phyloP scores from a whole-genome alignment of 2,888 invertebrate species.

The Brenthis daphne region DNA sequence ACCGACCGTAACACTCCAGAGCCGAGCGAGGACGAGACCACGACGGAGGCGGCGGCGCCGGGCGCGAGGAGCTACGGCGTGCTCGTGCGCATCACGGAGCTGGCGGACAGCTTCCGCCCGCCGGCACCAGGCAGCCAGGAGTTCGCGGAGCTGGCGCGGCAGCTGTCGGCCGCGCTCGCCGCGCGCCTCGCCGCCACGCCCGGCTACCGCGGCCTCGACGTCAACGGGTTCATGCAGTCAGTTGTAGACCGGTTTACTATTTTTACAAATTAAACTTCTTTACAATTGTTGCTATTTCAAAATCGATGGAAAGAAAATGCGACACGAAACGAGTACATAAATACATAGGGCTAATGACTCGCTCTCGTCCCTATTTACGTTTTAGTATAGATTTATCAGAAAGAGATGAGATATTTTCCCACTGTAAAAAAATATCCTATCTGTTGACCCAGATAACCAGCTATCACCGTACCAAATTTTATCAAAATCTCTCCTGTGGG shows the following conservation, averaged over 20 bases:
- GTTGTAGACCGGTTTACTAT: constrained; percentile 46
- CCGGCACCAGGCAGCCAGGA: constrained; percentile 88
- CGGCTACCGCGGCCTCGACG: constrained; percentile 87
- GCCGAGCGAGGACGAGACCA: constrained; percentile 72
- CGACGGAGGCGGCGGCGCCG: constrained; percentile 83
- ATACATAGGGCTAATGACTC: too few species aligned
- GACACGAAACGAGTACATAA: too few species aligned
- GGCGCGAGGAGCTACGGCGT: constrained; percentile 87
- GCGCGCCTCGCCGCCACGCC: constrained; percentile 48
- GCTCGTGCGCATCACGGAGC: constrained; percentile 87
- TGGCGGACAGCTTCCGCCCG: constrained; percentile 89
- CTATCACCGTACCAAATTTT: too few species aligned
- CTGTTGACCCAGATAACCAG: too few species aligned
- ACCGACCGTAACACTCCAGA: constrained; percentile 9
- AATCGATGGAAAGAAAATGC: too few species aligned
- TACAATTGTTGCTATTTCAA: too few species aligned
- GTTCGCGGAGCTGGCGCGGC: constrained; percentile 86
- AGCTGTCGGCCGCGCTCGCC: constrained; percentile 57
- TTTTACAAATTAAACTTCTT: background rate
- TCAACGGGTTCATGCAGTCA: constrained; percentile 88
- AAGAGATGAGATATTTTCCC: too few species aligned
- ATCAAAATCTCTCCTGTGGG: too few species aligned
- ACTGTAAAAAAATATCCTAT: too few species aligned
- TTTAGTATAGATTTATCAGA: too few species aligned
- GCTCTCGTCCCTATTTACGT: too few species aligned